These are phyloP conservation scores for Nannospalax galili DNA, from an alignment of 2,113 vertebrate genomes.

Conservation along the genomic window DNA sequence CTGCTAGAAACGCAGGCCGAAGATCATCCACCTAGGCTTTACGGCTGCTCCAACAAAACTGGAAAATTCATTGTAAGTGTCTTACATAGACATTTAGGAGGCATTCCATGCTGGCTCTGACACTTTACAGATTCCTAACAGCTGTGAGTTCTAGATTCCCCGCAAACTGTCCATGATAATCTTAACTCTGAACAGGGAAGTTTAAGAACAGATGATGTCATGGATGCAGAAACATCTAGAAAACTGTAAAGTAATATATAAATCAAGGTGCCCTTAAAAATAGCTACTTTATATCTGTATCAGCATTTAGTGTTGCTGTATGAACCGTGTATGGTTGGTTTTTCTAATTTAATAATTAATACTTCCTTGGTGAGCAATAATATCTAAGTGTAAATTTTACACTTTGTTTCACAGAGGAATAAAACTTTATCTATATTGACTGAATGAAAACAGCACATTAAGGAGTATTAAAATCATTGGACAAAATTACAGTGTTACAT, in stretches of 20 bases:
- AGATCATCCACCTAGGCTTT: conserved; percentile 89
- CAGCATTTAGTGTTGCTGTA: background rate
- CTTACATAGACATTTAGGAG: background rate
- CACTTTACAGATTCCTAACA: fast-evolving
- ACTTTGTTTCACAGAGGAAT: background rate
- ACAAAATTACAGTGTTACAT: background rate
- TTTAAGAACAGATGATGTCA: background rate
- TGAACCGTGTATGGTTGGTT: background rate
- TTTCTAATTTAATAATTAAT: background rate
- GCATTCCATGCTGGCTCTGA: background rate
- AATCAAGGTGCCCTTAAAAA: background rate
- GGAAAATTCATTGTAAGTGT: conserved; percentile 92
- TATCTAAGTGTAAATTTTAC: background rate
- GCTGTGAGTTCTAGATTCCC: background rate
- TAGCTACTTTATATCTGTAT: background rate
- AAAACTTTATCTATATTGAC: background rate
- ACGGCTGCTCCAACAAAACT: conserved; percentile 95
- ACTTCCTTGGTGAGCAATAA: background rate
- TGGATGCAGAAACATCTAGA: background rate
- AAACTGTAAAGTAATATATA: background rate
- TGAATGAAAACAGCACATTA: background rate
- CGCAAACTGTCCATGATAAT: background rate
- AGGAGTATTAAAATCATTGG: background rate
- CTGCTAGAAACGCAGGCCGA: conserved; percentile 86
- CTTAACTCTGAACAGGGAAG: background rate